Conservation (phyloP, 1,140 invertebrate species). For the Anagrus nilaparvatae region DNA sequence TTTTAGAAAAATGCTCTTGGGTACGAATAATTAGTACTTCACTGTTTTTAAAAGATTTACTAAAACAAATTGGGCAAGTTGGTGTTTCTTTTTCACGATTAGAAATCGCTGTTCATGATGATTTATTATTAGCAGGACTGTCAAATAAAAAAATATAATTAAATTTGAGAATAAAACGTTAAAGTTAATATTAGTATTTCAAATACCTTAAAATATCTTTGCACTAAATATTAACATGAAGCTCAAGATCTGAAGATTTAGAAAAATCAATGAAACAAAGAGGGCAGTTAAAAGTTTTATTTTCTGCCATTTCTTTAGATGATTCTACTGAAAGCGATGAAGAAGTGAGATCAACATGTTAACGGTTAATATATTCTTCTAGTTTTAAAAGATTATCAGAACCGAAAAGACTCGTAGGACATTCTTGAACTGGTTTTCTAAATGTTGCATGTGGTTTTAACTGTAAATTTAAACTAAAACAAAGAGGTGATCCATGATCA, state of each 20-base stretch:
- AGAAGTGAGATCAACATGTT: conserved; percentile 75
- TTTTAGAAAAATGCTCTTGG: conserved; percentile 55
- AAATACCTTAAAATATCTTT: conserved; percentile 53
- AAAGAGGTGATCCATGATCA: conserved; percentile 42
- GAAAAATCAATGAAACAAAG: conserved; percentile 62
- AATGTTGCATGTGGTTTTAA: conserved; percentile 32
- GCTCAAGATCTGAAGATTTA: conserved; percentile 61
- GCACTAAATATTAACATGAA: conserved; percentile 78
- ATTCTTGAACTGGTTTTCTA: conserved; percentile 43
- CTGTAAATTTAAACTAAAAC: conserved; percentile 44
- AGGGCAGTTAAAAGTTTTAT: conserved; percentile 53
- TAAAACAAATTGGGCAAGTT: conserved; percentile 45
- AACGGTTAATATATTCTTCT: conserved; percentile 74
- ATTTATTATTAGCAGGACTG: conserved; percentile 34
- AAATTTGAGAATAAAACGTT: conserved; percentile 8
- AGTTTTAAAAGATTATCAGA: conserved; percentile 61
- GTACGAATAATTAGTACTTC: conserved; percentile 53
- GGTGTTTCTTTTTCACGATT: conserved; percentile 28
- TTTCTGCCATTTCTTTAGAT: conserved; percentile 31
- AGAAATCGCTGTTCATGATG: conserved; percentile 24
- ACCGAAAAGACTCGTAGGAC: conserved; percentile 70
- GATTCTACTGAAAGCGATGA: conserved; percentile 49
- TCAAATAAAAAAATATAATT: background rate
- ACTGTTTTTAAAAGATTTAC: conserved; percentile 40
- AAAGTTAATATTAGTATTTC: conserved; percentile 33